phyloP scores from a whole-genome alignment of 2,113 vertebrate genomes.

The Thunnus thynnus region DNA sequence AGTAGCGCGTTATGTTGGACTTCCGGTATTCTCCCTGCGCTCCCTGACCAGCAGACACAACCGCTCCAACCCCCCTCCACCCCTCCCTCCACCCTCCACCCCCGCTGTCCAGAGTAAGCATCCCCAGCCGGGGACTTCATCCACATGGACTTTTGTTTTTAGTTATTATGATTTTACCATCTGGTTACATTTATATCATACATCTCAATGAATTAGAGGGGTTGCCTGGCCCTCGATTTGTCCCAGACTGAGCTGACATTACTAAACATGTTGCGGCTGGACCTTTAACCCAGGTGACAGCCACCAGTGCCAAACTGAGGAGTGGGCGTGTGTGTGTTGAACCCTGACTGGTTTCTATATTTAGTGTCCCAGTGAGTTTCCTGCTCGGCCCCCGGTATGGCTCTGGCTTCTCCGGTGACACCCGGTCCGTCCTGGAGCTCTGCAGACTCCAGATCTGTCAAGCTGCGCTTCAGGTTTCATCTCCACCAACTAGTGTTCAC shows the following conservation, averaged over 20 bases:
- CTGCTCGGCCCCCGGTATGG: conserved; percentile 33
- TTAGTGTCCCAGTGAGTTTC: conserved; percentile 54
- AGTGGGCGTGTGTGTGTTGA: conserved; percentile 31
- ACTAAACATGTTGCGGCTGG: not conserved
- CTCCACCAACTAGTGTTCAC: not conserved
- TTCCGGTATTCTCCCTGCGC: too few species aligned
- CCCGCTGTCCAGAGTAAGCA: too few species aligned
- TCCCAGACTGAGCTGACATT: conserved; percentile 15
- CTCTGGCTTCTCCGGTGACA: conserved; percentile 68
- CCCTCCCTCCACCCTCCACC: too few species aligned
- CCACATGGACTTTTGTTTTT: too few species aligned
- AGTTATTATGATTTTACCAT: too few species aligned
- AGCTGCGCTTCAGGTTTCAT: conserved; percentile 48
- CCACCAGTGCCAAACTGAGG: conserved; percentile 16
- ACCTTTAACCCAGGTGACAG: conserved; percentile 44
- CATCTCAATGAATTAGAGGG: not conserved
- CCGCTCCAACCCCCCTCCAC: too few species aligned
- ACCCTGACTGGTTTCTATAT: conserved; percentile 64
- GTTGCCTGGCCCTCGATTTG: not conserved
- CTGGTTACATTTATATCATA: not conserved
- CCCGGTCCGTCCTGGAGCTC: conserved; percentile 52
- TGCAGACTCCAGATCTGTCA: conserved; percentile 51
- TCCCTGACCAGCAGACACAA: too few species aligned
- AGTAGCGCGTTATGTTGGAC: too few species aligned
- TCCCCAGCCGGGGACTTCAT: too few species aligned